Evolutionary conservation across 1,140 invertebrate genomes (phyloP).

Genomic region (Euwallacea similis): DNA sequence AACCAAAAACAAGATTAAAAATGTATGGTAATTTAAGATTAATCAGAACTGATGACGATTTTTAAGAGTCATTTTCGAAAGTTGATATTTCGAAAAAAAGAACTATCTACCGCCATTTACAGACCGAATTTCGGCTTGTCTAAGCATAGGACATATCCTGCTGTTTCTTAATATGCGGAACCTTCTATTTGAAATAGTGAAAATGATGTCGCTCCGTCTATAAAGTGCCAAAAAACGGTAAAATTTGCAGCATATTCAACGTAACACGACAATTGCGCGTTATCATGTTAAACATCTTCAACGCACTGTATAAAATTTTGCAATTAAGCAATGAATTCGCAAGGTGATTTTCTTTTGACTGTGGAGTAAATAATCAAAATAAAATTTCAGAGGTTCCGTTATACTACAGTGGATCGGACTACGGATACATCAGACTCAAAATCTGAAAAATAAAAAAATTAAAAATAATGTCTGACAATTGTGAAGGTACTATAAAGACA

Average conservation of each 20-base stretch:
- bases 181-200: background rate
- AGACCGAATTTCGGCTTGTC: background rate
- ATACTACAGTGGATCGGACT: background rate
- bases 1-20: too few species aligned
- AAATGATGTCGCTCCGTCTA: background rate
- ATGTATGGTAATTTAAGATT: too few species aligned
- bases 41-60: too few species aligned
- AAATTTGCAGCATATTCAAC: too few species aligned
- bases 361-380: background rate
- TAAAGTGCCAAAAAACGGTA: too few species aligned
- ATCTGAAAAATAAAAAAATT: background rate
- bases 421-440: background rate
- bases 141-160: background rate
- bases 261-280: background rate
- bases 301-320: background rate
- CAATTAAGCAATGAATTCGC: background rate
- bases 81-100: too few species aligned
- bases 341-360: background rate
- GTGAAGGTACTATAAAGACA: background rate
- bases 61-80: too few species aligned
- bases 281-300: background rate
- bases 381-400: background rate
- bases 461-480: background rate
- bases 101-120: too few species aligned
- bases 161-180: background rate